A percentile compares a stretch with the other conserved stretches of the same genome.
Evolutionary conservation across 2,888 invertebrate genomes (phyloP).

Genomic region (Cerceris ruficornis): DNA sequence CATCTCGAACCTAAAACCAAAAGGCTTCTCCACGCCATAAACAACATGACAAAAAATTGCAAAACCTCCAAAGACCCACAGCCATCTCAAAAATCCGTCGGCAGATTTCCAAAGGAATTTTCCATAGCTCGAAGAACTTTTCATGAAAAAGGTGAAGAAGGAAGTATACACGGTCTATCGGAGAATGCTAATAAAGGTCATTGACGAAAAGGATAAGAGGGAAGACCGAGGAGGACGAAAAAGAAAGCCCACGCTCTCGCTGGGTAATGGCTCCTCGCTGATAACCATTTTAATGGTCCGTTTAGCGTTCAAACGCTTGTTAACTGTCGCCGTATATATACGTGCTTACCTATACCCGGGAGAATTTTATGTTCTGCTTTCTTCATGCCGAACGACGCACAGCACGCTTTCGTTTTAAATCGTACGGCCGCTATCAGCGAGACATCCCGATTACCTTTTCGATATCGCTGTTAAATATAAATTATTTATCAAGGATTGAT

Average conservation of each 20-base stretch:
- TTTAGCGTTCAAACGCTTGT: constrained; percentile 63
- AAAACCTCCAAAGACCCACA: too few relatives aligned
- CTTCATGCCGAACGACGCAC: constrained; percentile 1
- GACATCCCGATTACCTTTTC: constrained; percentile 3
- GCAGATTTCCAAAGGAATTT: background rate
- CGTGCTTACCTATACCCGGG: constrained; percentile 31
- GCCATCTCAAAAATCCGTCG: background rate
- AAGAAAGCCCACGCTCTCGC: constrained; percentile 37
- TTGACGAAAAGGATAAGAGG: constrained; percentile 16
- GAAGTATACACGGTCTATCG: background rate
- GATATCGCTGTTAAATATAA: background rate
- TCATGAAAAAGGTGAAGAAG: too few relatives aligned
- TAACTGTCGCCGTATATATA: constrained; percentile 44
- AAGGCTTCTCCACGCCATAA: too few relatives aligned
- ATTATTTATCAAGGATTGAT: too few relatives aligned
- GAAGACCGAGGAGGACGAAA: constrained; percentile 4
- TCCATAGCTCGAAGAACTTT: background rate
- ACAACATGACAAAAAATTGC: too few relatives aligned
- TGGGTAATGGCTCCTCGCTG: constrained; percentile 49
- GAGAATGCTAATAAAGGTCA: constrained; percentile 6
- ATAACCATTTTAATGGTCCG: constrained; percentile 64
- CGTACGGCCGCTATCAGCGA: background rate
- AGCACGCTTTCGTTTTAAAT: constrained; percentile 14
- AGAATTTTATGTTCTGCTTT: constrained; percentile 20
- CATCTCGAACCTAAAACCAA: too few relatives aligned